Conservation (phyloP, 2,113 vertebrate genomes). For the Xiphias gladius region DNA sequence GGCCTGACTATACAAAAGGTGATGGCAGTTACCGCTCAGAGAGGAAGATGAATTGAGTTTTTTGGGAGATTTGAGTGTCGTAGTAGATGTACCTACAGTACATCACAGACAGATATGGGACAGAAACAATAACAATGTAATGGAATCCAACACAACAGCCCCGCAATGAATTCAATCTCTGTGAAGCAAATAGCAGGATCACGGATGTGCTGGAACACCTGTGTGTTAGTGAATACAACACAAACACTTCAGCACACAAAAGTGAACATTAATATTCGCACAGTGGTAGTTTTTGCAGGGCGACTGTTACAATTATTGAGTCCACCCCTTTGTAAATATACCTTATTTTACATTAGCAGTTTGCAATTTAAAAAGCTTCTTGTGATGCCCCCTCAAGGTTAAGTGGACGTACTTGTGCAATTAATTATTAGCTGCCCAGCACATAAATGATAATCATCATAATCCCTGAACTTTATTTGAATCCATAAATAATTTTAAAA, state of each 20-base stretch:
- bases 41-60: constrained; percentile 36
- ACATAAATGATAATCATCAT: constrained; percentile 16
- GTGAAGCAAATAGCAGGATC: constrained; percentile 16
- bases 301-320: constrained; percentile 4
- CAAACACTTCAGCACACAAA: not conserved
- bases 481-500: constrained; percentile 26
- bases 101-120: not conserved
- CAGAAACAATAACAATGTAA: constrained; percentile 23
- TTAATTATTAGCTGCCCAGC: constrained; percentile 1
- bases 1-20: not conserved
- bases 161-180: constrained; percentile 15
- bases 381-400: not conserved
- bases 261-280: not conserved
- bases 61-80: constrained; percentile 9
- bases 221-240: not conserved
- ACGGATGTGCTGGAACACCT: not conserved
- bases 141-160: constrained; percentile 1
- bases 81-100: too few relatives aligned
- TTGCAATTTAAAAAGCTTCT: constrained; percentile 34
- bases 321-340: not conserved
- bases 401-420: not conserved
- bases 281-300: not conserved
- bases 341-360: constrained; percentile 5
- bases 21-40: constrained; percentile 22
- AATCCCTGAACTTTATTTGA: constrained; percentile 36